Evolutionary conservation across 1,140 invertebrate species (phyloP), one percentile per base, ranked within the genome.

Genomic region (Phortica variegata): DNA sequence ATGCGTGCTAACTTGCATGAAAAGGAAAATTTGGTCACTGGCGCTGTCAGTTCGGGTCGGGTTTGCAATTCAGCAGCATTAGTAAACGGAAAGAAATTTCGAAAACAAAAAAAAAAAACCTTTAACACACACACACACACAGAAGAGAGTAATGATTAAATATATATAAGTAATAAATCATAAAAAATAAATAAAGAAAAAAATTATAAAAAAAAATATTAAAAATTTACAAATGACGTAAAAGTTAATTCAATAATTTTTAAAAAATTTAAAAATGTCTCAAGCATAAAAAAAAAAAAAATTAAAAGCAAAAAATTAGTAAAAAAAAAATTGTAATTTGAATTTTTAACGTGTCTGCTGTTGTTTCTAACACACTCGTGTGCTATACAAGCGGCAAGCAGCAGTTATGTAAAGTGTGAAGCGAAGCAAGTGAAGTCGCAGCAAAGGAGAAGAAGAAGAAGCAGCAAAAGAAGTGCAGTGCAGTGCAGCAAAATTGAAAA

Each of bases 11-110:
- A 61, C 48, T 10, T 69, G 57, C 60, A 73, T 65, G 65, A 58
- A 61, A 59, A 65, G 57, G 54, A 72, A 65, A 69, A 72, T 57
- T 69, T 68, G 58, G 61, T 58, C 57, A 66, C 53, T 72, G 62
- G 50, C 56, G 51, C 44, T 49, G 55, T 73, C 65, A 73, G 70
- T 73, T 73, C 65, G 69, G 60, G 61, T 68, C 70, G 69, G 62
- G 70, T 66, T 73, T 70, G 69, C 70, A 73, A 65, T 58, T 61
- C 58, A 73, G 61, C 60, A 73, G 60, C 69, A 73, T 56, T 50
- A 52, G 52, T 52, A 59, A 70, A 57, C 65, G 65, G 65, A 62
- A 48, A 47, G 42, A 55, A 52, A 44, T 46, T 49, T 55, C 48
- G 29, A 55, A 29, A 29, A 7, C 6, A 29, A 7, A 29, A 7